A percentile compares a stretch with the other conserved stretches of the same genome.
These are phyloP conservation scores for Saxidomus purpurata DNA, from an alignment of 1,140 invertebrate species.

Conservation along the genomic window DNA sequence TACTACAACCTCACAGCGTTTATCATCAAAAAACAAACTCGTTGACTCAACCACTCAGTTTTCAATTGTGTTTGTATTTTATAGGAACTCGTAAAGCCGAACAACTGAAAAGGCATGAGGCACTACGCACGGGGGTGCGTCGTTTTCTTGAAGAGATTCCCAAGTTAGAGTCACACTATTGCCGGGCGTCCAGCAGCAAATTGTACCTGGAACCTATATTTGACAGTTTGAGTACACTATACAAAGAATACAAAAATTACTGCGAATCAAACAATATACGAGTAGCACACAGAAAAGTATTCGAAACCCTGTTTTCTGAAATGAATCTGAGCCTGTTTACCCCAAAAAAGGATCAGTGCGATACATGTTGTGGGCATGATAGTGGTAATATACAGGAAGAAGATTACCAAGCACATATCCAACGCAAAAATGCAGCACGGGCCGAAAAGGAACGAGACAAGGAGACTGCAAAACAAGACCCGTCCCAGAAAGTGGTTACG, in stretches of 20 bases:
- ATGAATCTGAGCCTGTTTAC: constrained; percentile 4
- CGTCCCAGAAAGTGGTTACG: constrained; percentile 42
- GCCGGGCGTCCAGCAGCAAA: not conserved
- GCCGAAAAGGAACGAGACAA: constrained; percentile 52
- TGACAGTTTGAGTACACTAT: not conserved
- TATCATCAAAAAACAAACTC: too few relatives aligned
- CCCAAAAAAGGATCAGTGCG: constrained; percentile 36
- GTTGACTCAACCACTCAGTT: too few relatives aligned
- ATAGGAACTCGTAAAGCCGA: not conserved
- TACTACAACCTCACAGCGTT: too few relatives aligned
- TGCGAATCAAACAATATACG: not conserved
- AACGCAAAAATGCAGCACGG: not conserved
- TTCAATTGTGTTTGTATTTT: too few relatives aligned
- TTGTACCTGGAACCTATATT: not conserved
- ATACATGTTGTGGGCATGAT: not conserved
- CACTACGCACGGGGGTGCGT: too few relatives aligned
- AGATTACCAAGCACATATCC: constrained; percentile 20
- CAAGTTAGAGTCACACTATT: constrained; percentile 25
- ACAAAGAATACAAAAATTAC: not conserved
- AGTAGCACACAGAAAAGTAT: not conserved
- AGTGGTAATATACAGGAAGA: not conserved
- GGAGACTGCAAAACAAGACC: not conserved
- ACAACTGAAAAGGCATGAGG: not conserved
- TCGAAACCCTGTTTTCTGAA: not conserved
- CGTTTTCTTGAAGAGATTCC: not conserved